Conservation (phyloP, 2,888 invertebrate genomes). For the Acrobasis suavella region DNA sequence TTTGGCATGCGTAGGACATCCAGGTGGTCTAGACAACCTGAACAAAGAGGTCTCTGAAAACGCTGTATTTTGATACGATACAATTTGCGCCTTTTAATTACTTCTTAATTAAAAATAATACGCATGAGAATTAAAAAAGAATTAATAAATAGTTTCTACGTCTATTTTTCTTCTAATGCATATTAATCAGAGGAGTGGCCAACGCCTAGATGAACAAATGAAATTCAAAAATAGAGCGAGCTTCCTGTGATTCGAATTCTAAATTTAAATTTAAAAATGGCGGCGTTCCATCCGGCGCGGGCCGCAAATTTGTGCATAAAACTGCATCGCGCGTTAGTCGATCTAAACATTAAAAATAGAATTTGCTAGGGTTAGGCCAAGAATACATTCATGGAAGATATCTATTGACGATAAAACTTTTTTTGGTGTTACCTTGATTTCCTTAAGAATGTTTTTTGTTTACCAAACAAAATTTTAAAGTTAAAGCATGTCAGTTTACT, state of each 20-base stretch:
- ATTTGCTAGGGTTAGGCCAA: conserved; percentile 53
- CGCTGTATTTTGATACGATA: too few relatives aligned
- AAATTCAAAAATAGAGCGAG: conserved; percentile 70
- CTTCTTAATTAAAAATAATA: too few relatives aligned
- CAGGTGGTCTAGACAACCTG: too few relatives aligned
- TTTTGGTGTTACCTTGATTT: too few relatives aligned
- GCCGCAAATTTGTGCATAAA: conserved; percentile 78
- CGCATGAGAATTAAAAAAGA: neutral
- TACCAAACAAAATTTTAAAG: too few relatives aligned
- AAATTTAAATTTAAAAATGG: conserved; percentile 64
- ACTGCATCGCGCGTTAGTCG: conserved; percentile 76
- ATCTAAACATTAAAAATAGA: conserved; percentile 82
- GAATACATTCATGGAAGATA: conserved; percentile 40
- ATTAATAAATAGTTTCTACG: neutral
- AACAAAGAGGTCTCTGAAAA: too few relatives aligned
- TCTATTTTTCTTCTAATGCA: conserved; percentile 1
- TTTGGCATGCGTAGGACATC: too few relatives aligned
- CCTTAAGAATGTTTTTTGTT: too few relatives aligned
- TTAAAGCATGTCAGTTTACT: too few relatives aligned
- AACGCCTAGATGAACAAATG: conserved; percentile 74
- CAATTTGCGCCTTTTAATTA: too few relatives aligned
- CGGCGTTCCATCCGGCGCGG: conserved; percentile 51
- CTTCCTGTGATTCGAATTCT: conserved; percentile 71
- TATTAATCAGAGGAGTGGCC: conserved; percentile 51
- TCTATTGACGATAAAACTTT: too few relatives aligned